Evolutionary conservation across 2,888 invertebrate genomes (phyloP).

Genomic region (Alviniconcha strummeri): DNA sequence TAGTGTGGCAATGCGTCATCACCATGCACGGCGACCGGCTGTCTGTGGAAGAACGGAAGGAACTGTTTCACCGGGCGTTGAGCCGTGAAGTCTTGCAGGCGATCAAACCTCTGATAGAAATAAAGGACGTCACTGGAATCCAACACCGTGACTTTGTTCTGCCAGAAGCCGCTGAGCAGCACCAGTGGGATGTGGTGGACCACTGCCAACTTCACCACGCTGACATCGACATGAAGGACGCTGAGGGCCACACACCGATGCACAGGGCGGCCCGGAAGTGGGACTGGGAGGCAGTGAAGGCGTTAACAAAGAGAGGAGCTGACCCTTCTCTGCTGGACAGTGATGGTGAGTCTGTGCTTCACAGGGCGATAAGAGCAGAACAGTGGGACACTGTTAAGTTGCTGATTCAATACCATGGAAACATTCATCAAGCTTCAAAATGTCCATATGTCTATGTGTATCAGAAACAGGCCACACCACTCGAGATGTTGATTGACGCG

Average conservation of each 20-base stretch:
- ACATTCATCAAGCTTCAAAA: too few relatives aligned
- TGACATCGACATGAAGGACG: too few relatives aligned
- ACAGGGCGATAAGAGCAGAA: not conserved
- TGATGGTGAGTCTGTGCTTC: not conserved
- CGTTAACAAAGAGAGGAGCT: not conserved
- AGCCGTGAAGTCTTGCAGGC: conserved; percentile 1
- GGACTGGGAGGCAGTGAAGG: not conserved
- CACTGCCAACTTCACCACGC: too few relatives aligned
- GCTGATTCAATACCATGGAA: too few relatives aligned
- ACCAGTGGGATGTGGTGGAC: conserved; percentile 1
- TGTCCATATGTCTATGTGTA: too few relatives aligned
- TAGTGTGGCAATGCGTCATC: not conserved
- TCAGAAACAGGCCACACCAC: too few relatives aligned
- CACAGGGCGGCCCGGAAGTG: too few relatives aligned
- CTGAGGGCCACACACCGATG: too few relatives aligned
- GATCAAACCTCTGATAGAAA: conserved; percentile 1
- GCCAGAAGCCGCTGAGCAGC: not conserved
- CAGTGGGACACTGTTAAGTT: too few relatives aligned
- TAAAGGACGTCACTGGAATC: conserved; percentile 5
- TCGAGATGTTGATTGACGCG: too few relatives aligned
- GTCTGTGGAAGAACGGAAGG: not conserved
- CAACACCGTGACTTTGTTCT: not conserved
- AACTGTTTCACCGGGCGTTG: conserved; percentile 12
- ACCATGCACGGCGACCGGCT: not conserved
- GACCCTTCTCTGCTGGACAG: too few relatives aligned